phyloP scores from a whole-genome alignment of 1,140 invertebrate species.

The Drosophila burlai region DNA sequence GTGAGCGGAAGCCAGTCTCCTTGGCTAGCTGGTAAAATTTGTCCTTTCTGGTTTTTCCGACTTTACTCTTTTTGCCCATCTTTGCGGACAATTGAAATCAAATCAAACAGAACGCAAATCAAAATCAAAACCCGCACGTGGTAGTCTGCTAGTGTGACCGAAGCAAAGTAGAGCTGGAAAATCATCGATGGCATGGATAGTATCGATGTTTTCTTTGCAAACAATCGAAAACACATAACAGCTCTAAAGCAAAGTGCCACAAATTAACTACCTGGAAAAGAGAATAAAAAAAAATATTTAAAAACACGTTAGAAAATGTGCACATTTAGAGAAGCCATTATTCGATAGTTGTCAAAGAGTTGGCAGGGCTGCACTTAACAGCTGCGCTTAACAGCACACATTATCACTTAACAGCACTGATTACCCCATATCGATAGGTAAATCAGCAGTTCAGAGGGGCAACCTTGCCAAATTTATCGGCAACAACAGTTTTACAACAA shows the following conservation, averaged over 20 bases:
- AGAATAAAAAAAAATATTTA: not conserved
- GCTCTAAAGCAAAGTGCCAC: not conserved
- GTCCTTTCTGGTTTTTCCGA: conserved; percentile 99
- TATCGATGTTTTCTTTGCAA: no score
- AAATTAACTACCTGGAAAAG: not conserved
- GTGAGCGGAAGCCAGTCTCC: conserved; percentile 98
- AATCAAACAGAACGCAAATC: conserved; percentile 2
- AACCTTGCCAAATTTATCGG: no score
- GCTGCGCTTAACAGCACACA: no score
- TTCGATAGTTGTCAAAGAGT: no score
- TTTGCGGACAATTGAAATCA: conserved; percentile 70
- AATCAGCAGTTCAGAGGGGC: no score
- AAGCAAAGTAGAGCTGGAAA: not conserved
- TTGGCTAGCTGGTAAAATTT: conserved; percentile 99
- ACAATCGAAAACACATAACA: no score
- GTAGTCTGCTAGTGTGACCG: not conserved
- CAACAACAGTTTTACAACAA: no score
- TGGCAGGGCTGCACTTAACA: no score
- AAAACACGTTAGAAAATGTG: not conserved
- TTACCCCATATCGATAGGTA: no score
- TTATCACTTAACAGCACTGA: no score
- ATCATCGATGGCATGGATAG: no score
- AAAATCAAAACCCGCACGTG: conserved; percentile 18
- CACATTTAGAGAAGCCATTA: no score
- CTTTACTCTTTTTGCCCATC: conserved; percentile 99